Evolutionary conservation across 2,888 invertebrate genomes (phyloP), one percentile per base, ranked within the genome.

Genomic region (Carcina quercana): DNA sequence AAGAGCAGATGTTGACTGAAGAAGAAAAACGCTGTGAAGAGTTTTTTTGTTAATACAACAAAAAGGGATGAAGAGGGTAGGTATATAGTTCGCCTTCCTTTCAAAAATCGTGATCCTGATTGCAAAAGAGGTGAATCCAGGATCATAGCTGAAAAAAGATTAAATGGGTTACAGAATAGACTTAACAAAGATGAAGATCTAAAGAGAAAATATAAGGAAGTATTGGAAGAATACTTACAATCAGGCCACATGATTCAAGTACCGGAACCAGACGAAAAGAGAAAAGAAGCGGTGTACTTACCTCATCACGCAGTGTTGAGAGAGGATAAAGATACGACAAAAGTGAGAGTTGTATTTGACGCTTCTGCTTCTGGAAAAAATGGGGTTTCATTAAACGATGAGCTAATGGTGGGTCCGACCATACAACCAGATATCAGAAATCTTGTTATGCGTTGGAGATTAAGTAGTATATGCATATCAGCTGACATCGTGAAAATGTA

Each of bases 401-500:
- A 25, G 3, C 5, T 36, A 25, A 32, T 24, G 38, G 40, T 21
- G 32, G 41, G 25, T 26, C 38, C 20, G n/a, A 8, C 6, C 3
- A 27, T 50, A 6, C 47, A 50, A 34, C 20, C 35, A 13, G 43
- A 43, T 30, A 12, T 50, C 29, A 36, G 44, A 15, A 35, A 44
- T 10, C 35, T 49, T 3, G 10, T 50, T 2, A 26, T 45, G 26
- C 25, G 40, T 20, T 52, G 48, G 38, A 20, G 47, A 28, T 24
- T 15, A 5, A 35, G 45, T 30, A 32, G 20, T 5, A 32, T 45
- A 5, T 43, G 39, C n/a, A 28, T 46, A 2, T 45, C 45, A 1
- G 42, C 45, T 2, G 52, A 47, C 30, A 38, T 52, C 5, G 28
- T 40, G 8, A 49, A 58, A 37, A 58, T 58, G 50, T 58, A 50